Percentiles rank a stretch among this genome's conserved stretches.
Evolutionary conservation across 2,113 vertebrate genomes (phyloP).

Genomic region (Pionites leucogaster): DNA sequence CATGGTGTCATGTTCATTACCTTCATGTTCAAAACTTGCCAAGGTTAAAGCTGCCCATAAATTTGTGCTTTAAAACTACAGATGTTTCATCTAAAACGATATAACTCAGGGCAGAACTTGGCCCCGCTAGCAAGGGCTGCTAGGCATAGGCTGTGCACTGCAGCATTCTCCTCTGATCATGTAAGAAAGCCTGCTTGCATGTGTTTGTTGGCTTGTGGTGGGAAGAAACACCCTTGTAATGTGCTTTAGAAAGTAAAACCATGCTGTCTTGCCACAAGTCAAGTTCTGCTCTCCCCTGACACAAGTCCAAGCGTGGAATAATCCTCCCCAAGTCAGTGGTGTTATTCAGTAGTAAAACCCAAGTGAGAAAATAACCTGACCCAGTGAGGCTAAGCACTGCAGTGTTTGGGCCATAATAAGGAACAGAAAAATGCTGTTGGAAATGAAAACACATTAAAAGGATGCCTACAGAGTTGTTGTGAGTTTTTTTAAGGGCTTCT

Average conservation of each 20-base stretch:
- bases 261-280: constrained; percentile 31
- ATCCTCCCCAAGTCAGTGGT: constrained; percentile 13
- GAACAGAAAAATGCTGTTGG: constrained; percentile 46
- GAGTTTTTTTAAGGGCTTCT: constrained; percentile 50
- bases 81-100: neutral
- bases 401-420: constrained; percentile 37
- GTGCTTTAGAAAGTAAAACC: constrained; percentile 46
- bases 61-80: constrained; percentile 7
- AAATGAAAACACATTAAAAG: constrained; percentile 62
- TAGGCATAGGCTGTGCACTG: neutral
- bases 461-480: constrained; percentile 32
- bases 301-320: constrained; percentile 45
- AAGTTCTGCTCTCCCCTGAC: constrained; percentile 38
- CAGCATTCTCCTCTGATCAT: neutral
- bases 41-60: neutral
- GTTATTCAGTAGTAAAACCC: constrained; percentile 50
- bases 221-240: constrained; percentile 45
- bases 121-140: neutral
- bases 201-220: constrained; percentile 13
- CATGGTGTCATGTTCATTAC: neutral
- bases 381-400: constrained; percentile 45
- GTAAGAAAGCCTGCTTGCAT: neutral
- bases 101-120: neutral
- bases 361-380: constrained; percentile 61
- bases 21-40: constrained; percentile 8